Evolutionary conservation across 2,113 vertebrate genomes (phyloP).

Genomic region (Burhinus bistriatus): DNA sequence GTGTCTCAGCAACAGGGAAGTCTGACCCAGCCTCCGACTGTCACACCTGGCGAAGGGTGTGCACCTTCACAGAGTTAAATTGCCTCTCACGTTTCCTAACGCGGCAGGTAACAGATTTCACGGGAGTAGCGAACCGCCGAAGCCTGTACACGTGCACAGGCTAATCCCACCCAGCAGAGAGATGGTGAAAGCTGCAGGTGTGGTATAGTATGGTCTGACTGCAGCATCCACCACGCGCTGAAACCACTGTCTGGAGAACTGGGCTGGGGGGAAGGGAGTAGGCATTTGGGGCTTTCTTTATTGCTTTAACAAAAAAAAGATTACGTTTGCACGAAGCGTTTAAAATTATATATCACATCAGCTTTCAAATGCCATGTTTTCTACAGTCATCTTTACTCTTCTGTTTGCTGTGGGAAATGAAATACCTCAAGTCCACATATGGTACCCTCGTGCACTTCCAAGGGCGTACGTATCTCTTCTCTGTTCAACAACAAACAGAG

Average conservation of each 20-base stretch:
- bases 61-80: not conserved
- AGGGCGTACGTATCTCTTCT: not conserved
- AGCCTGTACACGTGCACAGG: not conserved
- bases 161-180: not conserved
- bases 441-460: not conserved
- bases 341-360: not conserved
- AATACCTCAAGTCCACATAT: not conserved
- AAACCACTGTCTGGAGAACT: fast-evolving
- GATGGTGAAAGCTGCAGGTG: not conserved
- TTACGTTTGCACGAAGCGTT: not conserved
- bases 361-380: not conserved
- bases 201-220: fast-evolving
- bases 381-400: not conserved
- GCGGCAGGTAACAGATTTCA: not conserved
- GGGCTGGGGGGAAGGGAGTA: not conserved
- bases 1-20: slow-evolving; percentile 68
- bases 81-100: not conserved
- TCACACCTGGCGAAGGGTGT: slow-evolving; percentile 33
- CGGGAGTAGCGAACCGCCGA: not conserved
- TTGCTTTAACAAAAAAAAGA: not conserved
- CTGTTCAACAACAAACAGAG: not conserved
- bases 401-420: not conserved
- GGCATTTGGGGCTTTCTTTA: not conserved
- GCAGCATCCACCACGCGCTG: not conserved
- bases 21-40: not conserved